Evolutionary conservation across 1,140 invertebrate species (phyloP).

Genomic region (Coboldia fuscipes): DNA sequence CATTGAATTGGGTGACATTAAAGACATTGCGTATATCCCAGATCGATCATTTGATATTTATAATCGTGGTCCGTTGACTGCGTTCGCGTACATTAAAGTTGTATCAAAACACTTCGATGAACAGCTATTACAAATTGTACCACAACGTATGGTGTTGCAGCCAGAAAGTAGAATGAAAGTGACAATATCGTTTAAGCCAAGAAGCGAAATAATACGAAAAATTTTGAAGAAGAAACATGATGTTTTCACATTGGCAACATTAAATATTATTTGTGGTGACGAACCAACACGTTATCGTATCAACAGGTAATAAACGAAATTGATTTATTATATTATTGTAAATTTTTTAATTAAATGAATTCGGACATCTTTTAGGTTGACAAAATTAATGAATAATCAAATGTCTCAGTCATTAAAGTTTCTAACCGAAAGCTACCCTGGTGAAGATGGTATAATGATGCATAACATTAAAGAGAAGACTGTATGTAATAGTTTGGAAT

Average conservation of each 20-base stretch:
- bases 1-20: constrained; percentile 14
- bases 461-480: constrained; percentile 10
- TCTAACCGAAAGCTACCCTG: constrained; percentile 7
- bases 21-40: constrained; percentile 10
- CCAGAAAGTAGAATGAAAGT: constrained; percentile 9
- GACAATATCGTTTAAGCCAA: constrained; percentile 11
- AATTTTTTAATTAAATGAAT: constrained; percentile 12
- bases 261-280: constrained; percentile 18
- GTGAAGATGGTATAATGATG: constrained; percentile 11
- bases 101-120: constrained; percentile 9
- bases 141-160: constrained; percentile 9
- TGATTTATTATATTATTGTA: too few species aligned
- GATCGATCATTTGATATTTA: constrained; percentile 12
- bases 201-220: constrained; percentile 18
- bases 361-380: too few species aligned
- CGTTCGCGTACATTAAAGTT: constrained; percentile 12
- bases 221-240: constrained; percentile 12
- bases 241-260: constrained; percentile 15
- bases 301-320: too few species aligned
- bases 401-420: constrained; percentile 6
- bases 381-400: too few species aligned
- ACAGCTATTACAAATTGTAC: constrained; percentile 11
- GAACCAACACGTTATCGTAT: constrained; percentile 18
- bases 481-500: constrained; percentile 8
- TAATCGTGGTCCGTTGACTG: constrained; percentile 16